Conservation (phyloP, 2,797 vertebrate genomes). For the Sebastes trivittatus region DNA sequence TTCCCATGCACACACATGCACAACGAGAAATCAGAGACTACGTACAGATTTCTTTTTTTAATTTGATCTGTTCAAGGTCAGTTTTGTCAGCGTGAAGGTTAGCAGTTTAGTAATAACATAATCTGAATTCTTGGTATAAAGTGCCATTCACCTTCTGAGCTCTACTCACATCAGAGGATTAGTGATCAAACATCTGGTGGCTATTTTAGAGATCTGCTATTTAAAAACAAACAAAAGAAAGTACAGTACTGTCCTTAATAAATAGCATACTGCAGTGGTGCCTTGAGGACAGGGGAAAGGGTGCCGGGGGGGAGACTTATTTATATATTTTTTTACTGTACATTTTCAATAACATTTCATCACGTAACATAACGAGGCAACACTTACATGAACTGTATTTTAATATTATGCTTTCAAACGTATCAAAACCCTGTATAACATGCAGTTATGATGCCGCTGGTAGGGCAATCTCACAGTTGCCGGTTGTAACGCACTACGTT, state of each 20-base stretch:
- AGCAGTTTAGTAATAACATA: constrained; percentile 48
- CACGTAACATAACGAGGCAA: neutral
- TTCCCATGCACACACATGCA: neutral
- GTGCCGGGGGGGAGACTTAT: neutral
- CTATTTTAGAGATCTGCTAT: constrained; percentile 32
- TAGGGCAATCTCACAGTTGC: neutral
- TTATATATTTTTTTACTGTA: neutral
- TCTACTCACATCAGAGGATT: constrained; percentile 50
- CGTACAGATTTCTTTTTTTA: neutral
- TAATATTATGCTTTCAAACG: neutral
- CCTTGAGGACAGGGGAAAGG: neutral
- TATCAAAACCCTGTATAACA: neutral
- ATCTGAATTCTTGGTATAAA: constrained; percentile 57
- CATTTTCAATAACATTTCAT: neutral
- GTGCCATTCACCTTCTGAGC: constrained; percentile 24
- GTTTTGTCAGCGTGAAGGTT: constrained; percentile 27
- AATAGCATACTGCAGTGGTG: neutral
- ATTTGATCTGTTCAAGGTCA: constrained; percentile 16
- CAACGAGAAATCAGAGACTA: neutral
- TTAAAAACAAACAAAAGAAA: constrained; percentile 23
- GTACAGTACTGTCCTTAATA: neutral
- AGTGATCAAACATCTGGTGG: constrained; percentile 63
- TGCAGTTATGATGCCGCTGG: neutral
- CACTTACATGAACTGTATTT: neutral
- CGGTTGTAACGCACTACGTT: neutral